A percentile compares a stretch with the other conserved stretches of the same genome.
phyloP scores from a whole-genome alignment of 2,113 vertebrate species.

The Orthonyx spaldingii region DNA sequence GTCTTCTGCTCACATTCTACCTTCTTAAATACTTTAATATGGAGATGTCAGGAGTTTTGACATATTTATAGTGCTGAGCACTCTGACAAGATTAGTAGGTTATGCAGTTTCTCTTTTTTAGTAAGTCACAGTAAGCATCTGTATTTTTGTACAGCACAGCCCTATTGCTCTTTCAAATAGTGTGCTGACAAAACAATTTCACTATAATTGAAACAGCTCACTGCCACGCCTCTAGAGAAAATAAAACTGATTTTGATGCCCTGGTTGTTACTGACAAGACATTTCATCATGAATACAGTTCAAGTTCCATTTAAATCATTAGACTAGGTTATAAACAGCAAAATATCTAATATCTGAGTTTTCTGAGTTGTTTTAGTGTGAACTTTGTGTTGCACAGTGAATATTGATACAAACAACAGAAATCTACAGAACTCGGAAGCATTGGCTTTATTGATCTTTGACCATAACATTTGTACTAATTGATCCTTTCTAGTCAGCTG shows the following conservation, averaged over 20 bases:
- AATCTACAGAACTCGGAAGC: not conserved
- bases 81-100: not conserved
- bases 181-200: constrained; percentile 39
- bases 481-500: not conserved
- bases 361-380: not conserved
- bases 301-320: not conserved
- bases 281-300: not conserved
- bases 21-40: not conserved
- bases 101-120: not conserved
- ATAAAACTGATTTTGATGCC: constrained; percentile 23
- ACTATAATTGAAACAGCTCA: not conserved
- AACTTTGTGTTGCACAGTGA: not conserved
- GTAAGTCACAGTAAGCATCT: not conserved
- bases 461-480: not conserved
- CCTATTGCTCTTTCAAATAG: not conserved
- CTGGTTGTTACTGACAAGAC: not conserved
- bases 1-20: not conserved
- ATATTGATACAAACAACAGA: not conserved
- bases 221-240: not conserved
- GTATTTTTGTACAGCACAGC: not conserved
- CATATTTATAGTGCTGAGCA: not conserved
- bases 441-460: not conserved
- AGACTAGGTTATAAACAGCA: not conserved
- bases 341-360: not conserved
- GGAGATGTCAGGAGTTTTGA: not conserved